Evolutionary conservation across 2,113 vertebrate species (phyloP).

Genomic region (Shinisaurus crocodilurus): DNA sequence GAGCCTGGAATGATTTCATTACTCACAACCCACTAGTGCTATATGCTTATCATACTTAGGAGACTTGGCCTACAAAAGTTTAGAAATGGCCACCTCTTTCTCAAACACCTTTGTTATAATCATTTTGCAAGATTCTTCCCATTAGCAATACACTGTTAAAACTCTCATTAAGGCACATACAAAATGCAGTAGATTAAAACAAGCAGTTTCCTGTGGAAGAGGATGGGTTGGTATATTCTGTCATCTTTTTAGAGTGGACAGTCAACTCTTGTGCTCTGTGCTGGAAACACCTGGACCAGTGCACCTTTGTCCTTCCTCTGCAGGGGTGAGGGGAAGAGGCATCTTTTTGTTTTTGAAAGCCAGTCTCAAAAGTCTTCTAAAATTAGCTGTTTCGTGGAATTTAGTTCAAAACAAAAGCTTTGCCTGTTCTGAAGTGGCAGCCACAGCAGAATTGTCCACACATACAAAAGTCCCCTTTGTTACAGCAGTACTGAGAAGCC

Average conservation of each 20-base stretch:
- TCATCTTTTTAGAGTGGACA: background rate
- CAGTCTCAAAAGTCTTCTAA: background rate
- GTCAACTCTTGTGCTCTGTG: no score
- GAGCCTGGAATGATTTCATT: background rate
- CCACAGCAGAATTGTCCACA: background rate
- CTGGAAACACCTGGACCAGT: background rate
- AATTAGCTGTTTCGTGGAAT: background rate
- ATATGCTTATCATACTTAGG: background rate
- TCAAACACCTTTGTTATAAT: background rate
- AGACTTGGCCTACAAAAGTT: background rate
- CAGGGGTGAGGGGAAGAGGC: background rate
- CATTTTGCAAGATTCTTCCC: rapidly evolving
- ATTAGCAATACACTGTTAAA: rapidly evolving
- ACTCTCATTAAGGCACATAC: rapidly evolving
- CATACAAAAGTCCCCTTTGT: background rate
- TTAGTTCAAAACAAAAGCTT: slow-evolving; percentile 5
- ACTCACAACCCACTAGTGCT: background rate
- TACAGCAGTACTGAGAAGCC: background rate
- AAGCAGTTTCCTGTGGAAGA: rapidly evolving
- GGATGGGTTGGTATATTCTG: background rate
- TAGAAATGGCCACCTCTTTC: background rate
- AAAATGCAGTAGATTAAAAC: rapidly evolving
- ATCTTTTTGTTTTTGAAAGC: background rate
- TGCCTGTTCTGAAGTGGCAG: background rate
- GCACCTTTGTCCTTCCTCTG: background rate